Base-by-base conservation (phyloP, 2,888 invertebrate genomes). In the Diarsia brunnea region DNA sequence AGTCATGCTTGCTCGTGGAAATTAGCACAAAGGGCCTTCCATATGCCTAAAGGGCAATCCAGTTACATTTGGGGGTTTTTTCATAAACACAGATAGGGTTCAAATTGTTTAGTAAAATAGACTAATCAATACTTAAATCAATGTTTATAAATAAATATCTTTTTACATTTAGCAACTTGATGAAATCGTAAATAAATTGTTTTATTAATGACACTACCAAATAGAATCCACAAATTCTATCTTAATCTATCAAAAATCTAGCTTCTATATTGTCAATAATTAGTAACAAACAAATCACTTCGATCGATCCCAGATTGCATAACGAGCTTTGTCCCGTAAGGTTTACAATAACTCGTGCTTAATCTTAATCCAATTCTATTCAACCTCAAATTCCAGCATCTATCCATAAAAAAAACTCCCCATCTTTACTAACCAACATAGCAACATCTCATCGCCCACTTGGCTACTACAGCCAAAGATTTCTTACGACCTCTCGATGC, bases 401-500 rank as follows among this genome's bases (percentile, higher is more conserved):
- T 16, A 31, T 61, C 11, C 0, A 11, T 24, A 11, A 38, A 61
- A 27, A 72, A 45, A 49, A 11, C 11, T 7, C 16, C 16, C 27
- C 16, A 51, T 31, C 2, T 11, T 38, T 31, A 43, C 43, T 38
- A 38, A 43, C 14, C 45, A 60, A 51, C 51, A 60, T 75, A 38
- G 27, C 45, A 75, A 60, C 58, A 65, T 78, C 78, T 77, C 77
- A 63, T 76, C 55, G 31, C 71, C 74, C 81, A 69, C 80, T 81
- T 79, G 61, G 27, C 80, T 61, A 21, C 12, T 73, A 24, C 67
- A 84, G 81, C 81, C 72, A 73, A 77, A 71, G 85, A 68, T 70
- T 63, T 70, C 84, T 73, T 64, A 64, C 79, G 38, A 67, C 60
- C 78, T 69, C 80, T 84, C 78, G 73, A 81, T 69, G 73, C 72